phyloP scores from a whole-genome alignment of 2,113 vertebrate species.

The Acrocephalus kingi region DNA sequence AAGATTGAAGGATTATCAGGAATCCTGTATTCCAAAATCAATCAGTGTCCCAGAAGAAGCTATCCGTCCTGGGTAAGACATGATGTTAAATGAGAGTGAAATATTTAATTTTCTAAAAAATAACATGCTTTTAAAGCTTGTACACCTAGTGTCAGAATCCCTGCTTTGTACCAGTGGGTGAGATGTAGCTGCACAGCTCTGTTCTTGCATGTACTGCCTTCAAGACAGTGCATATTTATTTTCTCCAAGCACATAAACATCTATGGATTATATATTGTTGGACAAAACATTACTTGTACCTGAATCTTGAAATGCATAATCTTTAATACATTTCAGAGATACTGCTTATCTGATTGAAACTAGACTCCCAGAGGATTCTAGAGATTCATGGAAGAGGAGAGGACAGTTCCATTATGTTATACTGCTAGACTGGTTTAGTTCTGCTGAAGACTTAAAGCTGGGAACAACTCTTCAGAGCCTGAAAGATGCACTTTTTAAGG shows the following conservation, averaged over 20 bases:
- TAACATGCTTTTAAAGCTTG: background rate
- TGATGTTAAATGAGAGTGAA: background rate
- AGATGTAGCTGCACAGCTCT: background rate
- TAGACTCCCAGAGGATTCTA: slow-evolving; percentile 87
- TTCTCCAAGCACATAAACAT: background rate
- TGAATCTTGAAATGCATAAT: background rate
- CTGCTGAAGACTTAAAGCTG: slow-evolving; percentile 83
- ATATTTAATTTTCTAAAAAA: background rate
- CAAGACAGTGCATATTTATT: background rate
- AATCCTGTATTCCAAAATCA: slow-evolving; percentile 87
- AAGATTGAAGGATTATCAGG: slow-evolving; percentile 81
- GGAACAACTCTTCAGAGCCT: slow-evolving; percentile 92
- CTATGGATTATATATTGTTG: background rate
- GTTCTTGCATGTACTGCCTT: background rate
- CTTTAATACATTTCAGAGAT: slow-evolving; percentile 78
- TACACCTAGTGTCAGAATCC: background rate
- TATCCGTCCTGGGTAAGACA: slow-evolving; percentile 87
- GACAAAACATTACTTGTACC: background rate
- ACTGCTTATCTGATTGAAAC: slow-evolving; percentile 89
- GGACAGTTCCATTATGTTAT: slow-evolving; percentile 88
- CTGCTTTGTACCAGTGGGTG: background rate
- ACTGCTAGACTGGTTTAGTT: slow-evolving; percentile 95
- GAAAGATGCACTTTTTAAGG: slow-evolving; percentile 97
- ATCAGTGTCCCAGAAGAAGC: slow-evolving; percentile 93
- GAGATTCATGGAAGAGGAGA: slow-evolving; percentile 84